Evolutionary conservation across 2,113 vertebrate genomes (phyloP).

Genomic region (Serinus canaria): DNA sequence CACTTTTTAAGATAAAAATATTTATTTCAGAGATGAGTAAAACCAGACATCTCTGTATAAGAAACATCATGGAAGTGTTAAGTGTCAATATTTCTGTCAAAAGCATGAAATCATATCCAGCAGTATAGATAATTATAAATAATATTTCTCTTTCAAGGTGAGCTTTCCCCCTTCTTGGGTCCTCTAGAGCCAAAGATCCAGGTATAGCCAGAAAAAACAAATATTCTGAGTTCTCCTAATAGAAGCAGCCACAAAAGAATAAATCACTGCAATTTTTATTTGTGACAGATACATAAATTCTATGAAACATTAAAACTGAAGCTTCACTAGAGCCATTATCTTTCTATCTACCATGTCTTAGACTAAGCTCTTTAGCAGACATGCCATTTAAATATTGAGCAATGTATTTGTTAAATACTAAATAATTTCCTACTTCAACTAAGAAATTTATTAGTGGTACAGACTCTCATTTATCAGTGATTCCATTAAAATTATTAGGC

Average conservation of each 20-base stretch:
- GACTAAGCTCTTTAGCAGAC: background rate
- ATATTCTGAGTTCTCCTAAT: background rate
- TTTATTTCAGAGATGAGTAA: background rate
- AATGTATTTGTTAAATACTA: background rate
- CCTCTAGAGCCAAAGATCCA: background rate
- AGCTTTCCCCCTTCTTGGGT: background rate
- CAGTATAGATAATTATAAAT: background rate
- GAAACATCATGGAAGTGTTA: background rate
- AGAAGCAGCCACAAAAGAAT: background rate
- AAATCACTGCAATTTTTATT: constrained; percentile 1
- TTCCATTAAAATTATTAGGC: background rate
- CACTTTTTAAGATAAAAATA: background rate
- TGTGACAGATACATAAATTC: constrained; percentile 20
- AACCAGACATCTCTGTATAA: background rate
- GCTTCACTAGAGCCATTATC: background rate
- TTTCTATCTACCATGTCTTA: background rate
- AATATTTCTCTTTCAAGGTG: background rate
- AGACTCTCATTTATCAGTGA: background rate
- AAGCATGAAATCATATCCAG: background rate
- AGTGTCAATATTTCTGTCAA: background rate
- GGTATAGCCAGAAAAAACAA: constrained; percentile 24
- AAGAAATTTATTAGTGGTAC: background rate
- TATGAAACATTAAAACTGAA: background rate
- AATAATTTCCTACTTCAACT: background rate
- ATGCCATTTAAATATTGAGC: background rate